Conservation (phyloP, 2,888 invertebrate species). For the Thecophora atra region DNA sequence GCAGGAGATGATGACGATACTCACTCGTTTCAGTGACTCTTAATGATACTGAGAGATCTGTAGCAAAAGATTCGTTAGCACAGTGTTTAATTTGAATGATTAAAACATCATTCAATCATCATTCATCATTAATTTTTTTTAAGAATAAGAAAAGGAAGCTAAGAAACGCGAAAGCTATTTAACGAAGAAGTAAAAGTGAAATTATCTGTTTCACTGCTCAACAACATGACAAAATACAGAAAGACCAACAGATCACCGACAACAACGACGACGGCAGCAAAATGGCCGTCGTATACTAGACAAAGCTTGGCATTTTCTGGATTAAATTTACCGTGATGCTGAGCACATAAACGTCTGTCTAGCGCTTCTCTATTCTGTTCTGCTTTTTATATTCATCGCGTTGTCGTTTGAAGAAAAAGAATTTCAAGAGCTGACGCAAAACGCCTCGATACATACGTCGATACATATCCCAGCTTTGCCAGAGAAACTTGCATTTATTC, state of each 20-base stretch:
- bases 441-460: slow-evolving; percentile 33
- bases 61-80: slow-evolving; percentile 90
- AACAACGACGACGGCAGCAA: not conserved
- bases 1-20: no score
- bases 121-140: slow-evolving; percentile 24
- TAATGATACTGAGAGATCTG: no score
- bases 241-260: slow-evolving; percentile 1
- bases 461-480: not conserved
- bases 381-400: no score
- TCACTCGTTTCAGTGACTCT: no score
- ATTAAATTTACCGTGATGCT: slow-evolving; percentile 47
- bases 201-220: slow-evolving; percentile 10
- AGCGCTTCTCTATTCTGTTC: not conserved
- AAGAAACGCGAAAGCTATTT: slow-evolving; percentile 10
- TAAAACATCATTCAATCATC: no score
- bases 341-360: not conserved
- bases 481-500: not conserved
- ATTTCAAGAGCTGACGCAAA: no score
- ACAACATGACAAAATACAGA: slow-evolving; percentile 3
- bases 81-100: slow-evolving; percentile 40
- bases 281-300: not conserved
- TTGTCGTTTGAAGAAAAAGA: slow-evolving; percentile 1
- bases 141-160: not conserved
- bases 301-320: slow-evolving; percentile 44
- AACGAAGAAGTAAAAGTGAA: not conserved